Evolutionary conservation across 2,113 vertebrate genomes (phyloP).

Genomic region (Dasypus novemcinctus): DNA sequence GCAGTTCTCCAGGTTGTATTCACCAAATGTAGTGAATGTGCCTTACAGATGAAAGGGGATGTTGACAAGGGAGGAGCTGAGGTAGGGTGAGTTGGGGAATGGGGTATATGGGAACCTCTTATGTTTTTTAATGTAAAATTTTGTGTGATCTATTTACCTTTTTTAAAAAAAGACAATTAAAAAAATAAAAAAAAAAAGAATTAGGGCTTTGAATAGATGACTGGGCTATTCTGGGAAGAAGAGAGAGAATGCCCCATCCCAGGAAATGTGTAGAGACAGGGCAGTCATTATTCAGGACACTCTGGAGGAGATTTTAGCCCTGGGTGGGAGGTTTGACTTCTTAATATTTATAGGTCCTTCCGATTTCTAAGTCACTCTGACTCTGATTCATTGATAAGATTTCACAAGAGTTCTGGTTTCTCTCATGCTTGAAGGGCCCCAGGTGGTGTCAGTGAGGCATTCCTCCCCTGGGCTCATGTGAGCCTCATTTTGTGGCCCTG

Average conservation of each 20-base stretch:
- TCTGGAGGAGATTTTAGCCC: not conserved
- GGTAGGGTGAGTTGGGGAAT: no score
- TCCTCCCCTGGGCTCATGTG: not conserved
- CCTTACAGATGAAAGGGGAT: no score
- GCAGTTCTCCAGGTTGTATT: no score
- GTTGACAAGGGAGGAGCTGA: no score
- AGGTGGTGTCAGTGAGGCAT: not conserved
- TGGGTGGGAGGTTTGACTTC: not conserved
- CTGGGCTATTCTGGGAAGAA: not conserved
- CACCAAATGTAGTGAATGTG: no score
- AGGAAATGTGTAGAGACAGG: not conserved
- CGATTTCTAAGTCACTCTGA: not conserved
- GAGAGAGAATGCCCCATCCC: not conserved
- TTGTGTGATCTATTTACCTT: no score
- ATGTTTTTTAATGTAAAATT: no score
- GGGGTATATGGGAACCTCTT: no score
- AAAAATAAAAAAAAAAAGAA: no score
- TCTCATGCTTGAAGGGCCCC: not conserved
- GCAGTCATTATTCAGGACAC: not conserved
- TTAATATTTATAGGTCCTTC: not conserved
- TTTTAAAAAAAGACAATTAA: no score
- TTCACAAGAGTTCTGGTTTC: not conserved
- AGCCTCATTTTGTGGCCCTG: not conserved
- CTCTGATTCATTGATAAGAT: not conserved
- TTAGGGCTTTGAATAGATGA: not conserved